Evolutionary conservation across 2,888 invertebrate genomes (phyloP).

Genomic region (Napeogenes inachia): DNA sequence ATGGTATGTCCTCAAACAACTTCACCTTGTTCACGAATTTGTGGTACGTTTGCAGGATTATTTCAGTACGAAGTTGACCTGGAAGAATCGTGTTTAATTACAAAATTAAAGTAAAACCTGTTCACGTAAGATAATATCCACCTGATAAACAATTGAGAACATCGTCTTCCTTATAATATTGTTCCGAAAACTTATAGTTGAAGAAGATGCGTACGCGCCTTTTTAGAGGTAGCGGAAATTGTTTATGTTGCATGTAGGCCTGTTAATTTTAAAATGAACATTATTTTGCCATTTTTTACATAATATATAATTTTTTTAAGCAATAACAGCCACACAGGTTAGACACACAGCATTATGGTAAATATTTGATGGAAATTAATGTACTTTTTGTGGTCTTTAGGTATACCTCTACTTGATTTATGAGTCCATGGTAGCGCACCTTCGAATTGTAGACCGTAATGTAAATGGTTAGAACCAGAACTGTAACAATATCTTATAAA

Average conservation of each 20-base stretch:
- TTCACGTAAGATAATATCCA: not conserved
- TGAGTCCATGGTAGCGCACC: constrained; percentile 61
- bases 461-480: constrained; percentile 48
- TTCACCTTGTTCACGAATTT: constrained; percentile 74
- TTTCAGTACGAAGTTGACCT: constrained; percentile 73
- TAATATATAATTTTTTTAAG: no score
- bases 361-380: no score
- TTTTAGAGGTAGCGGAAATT: constrained; percentile 72
- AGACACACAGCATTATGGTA: no score
- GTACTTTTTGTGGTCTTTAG: not conserved
- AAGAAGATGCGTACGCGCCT: constrained; percentile 77
- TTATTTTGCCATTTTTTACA: no score
- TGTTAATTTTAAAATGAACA: constrained; percentile 37
- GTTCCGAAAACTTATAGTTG: constrained; percentile 75
- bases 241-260: constrained; percentile 78
- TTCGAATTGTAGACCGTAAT: constrained; percentile 42
- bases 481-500: constrained; percentile 34
- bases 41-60: constrained; percentile 74
- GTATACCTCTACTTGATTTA: constrained; percentile 69
- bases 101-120: not conserved
- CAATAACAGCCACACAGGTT: no score
- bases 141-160: constrained; percentile 76
- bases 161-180: constrained; percentile 76
- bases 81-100: constrained; percentile 21
- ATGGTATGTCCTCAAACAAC: constrained; percentile 73